Base-by-base conservation (phyloP, 2,888 invertebrate genomes). In the Lasioglossum morio region DNA sequence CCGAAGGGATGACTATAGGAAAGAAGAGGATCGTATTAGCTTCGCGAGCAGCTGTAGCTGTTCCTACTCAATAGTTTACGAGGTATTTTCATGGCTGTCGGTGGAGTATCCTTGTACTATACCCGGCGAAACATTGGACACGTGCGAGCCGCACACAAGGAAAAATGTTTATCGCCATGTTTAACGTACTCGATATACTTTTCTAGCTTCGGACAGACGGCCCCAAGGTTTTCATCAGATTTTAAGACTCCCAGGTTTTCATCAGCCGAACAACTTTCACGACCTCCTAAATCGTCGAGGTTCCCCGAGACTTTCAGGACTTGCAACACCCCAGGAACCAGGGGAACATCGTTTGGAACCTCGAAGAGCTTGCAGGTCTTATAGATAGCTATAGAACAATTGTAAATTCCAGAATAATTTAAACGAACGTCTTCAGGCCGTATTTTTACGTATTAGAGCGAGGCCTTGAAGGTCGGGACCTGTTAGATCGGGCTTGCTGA, bases 41-140 rank as follows among this genome's bases (percentile, higher is more conserved):
- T 16, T 16, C 27, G 63, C 30, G 63, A 30, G 66, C 66, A 66
- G 66, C 66, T 66, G 66, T 66, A 34, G 66, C 30, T 34, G 34
- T 66, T 66, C 66, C 27, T 30, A 30, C 63, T 63, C 34, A 30
- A 66, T 66, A 30, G 34, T 66, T 66, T 66, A 63, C 63, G 63
- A 63, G 63, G 63, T 63, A 63, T 63, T 63, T 63, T 63, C 63
- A 63, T 63, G 63, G 63, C 63, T 63, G 63, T 16, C 27, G 16
- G 30, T 63, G 63, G 16, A 63, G 63, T 63, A 63, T 63, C 63
- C 63, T 63, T 63, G 63, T 30, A 7, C 63, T 63, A 63, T 63
- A 30, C 63, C 30, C 63, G 63, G 27, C 63, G 63, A 63, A 63
- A 63, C 63, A 63, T 30, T 63, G 63, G 63, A 16, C 63, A 63